These are phyloP conservation scores for Cavia aperea DNA, from an alignment of 2,113 vertebrate genomes.

Conservation along the genomic window DNA sequence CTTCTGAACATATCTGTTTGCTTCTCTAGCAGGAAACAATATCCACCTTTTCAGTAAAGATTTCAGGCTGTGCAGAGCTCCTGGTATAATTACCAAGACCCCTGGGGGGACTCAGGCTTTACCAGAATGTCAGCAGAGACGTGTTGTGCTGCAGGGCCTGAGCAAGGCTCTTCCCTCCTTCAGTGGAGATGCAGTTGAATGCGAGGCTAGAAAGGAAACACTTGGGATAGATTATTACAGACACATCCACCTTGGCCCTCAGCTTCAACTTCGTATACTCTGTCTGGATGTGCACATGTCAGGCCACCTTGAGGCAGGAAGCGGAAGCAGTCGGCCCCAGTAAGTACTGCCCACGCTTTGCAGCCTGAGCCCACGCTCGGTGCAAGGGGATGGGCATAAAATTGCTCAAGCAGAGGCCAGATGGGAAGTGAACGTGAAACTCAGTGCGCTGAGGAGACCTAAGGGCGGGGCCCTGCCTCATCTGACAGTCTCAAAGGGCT, in stretches of 20 bases:
- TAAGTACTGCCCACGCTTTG: rapidly evolving
- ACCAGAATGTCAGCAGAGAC: slow-evolving; percentile 90
- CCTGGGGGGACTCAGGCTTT: slow-evolving; percentile 34
- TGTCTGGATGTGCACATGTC: background rate
- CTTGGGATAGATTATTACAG: background rate
- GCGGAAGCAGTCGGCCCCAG: rapidly evolving
- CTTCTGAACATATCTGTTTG: background rate
- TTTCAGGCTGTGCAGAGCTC: background rate
- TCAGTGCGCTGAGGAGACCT: background rate
- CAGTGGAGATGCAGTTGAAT: slow-evolving; percentile 86
- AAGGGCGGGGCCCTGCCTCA: background rate
- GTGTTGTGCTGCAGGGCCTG: slow-evolving; percentile 83
- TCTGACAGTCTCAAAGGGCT: background rate
- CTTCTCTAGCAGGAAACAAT: background rate
- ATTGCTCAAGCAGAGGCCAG: background rate
- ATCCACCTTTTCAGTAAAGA: background rate
- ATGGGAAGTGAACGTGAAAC: background rate
- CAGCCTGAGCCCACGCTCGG: rapidly evolving
- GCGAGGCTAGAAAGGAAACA: slow-evolving; percentile 81
- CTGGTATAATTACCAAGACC: background rate
- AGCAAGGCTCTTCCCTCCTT: slow-evolving; percentile 84
- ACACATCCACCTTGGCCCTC: background rate
- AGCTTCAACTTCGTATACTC: background rate
- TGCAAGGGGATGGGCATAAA: background rate
- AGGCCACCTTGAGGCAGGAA: background rate